phyloP scores from a whole-genome alignment of 2,797 vertebrate genomes.

The Vultur gryphus region DNA sequence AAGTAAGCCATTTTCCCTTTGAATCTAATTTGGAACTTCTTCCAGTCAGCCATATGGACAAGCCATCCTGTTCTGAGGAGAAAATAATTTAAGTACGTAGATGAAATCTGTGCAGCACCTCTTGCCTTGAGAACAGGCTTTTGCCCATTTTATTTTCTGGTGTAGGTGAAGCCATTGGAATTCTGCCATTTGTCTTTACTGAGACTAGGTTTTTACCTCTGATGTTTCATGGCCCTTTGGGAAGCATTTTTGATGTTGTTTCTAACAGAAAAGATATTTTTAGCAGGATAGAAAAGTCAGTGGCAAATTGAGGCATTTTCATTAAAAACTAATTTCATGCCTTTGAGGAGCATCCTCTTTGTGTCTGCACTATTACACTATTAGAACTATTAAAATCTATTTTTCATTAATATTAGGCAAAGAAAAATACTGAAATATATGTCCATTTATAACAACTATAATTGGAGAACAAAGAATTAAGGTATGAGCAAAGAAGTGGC shows the following conservation, averaged over 20 bases:
- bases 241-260: not conserved
- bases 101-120: not conserved
- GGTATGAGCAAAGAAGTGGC: not conserved
- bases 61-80: not conserved
- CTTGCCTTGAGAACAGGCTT: not conserved
- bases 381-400: not conserved
- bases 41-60: not conserved
- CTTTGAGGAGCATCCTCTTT: not conserved
- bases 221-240: not conserved
- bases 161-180: not conserved
- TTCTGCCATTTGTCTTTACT: not conserved
- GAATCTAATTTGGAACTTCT: not conserved
- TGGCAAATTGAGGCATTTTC: not conserved
- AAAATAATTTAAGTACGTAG: not conserved
- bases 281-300: not conserved
- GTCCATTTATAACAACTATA: not conserved
- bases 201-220: not conserved
- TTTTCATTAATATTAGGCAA: not conserved
- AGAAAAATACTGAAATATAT: not conserved
- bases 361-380: not conserved
- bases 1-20: not conserved
- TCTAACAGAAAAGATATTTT: not conserved
- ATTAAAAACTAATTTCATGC: not conserved
- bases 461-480: not conserved
- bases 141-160: not conserved